These are phyloP conservation scores for Ormyrus labotus DNA, from an alignment of 2,888 invertebrate genomes.

Conservation along the genomic window DNA sequence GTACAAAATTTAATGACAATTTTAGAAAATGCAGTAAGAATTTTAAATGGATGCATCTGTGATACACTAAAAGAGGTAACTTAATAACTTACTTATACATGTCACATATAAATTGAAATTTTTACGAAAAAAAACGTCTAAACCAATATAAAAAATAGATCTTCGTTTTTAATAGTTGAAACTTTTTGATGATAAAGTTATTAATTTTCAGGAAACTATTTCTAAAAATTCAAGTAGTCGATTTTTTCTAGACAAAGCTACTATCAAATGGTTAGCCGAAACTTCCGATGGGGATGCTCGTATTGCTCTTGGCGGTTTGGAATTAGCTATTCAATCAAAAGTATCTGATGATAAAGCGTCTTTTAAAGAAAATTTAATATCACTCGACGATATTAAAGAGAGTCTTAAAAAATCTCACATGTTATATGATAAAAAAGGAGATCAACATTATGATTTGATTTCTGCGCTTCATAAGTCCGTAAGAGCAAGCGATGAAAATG, in stretches of 20 bases:
- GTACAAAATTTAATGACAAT: slow-evolving; percentile 80
- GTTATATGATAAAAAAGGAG: slow-evolving; percentile 87
- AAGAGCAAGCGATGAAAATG: slow-evolving; percentile 87
- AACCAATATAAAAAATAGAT: not conserved
- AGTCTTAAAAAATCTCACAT: slow-evolving; percentile 87
- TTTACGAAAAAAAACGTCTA: not conserved
- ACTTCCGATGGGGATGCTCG: slow-evolving; percentile 90
- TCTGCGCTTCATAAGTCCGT: slow-evolving; percentile 91
- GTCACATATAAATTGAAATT: not conserved
- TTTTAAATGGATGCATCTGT: slow-evolving; percentile 67
- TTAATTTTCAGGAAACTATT: slow-evolving; percentile 21
- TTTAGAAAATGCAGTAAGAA: slow-evolving; percentile 79
- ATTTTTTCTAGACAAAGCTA: slow-evolving; percentile 78
- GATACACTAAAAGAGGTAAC: not conserved
- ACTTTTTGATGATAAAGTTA: not conserved
- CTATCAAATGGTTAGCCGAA: slow-evolving; percentile 84
- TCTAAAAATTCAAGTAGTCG: slow-evolving; percentile 10
- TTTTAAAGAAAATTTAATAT: slow-evolving; percentile 68
- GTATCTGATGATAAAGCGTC: slow-evolving; percentile 66
- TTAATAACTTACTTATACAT: not conserved
- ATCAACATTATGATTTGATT: slow-evolving; percentile 89
- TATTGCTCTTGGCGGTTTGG: slow-evolving; percentile 85
- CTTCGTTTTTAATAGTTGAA: no score
- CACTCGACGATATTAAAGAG: slow-evolving; percentile 83
- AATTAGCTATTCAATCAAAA: slow-evolving; percentile 82